Evolutionary conservation across 2,797 vertebrate species (phyloP).

Genomic region (Champsocephalus esox): DNA sequence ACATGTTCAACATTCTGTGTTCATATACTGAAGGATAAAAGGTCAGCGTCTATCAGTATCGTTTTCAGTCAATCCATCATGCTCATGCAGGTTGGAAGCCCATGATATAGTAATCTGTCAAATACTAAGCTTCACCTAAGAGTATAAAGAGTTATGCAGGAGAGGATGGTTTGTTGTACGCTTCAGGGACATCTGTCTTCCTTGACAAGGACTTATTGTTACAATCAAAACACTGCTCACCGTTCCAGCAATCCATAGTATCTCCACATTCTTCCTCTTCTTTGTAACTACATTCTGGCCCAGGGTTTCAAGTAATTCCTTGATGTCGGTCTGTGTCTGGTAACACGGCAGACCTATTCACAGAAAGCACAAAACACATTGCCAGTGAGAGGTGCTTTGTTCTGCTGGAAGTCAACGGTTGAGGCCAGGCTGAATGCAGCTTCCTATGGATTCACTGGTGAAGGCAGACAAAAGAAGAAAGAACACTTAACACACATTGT

Average conservation of each 20-base stretch:
- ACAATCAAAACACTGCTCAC: conserved; percentile 79
- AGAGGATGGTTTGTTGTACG: background rate
- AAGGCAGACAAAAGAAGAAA: background rate
- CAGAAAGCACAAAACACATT: conserved; percentile 29
- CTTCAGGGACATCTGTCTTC: background rate
- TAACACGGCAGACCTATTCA: conserved; percentile 91
- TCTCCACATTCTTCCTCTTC: conserved; percentile 99
- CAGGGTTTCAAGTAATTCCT: conserved; percentile 95
- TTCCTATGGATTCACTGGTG: background rate
- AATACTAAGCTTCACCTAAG: background rate
- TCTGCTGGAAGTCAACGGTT: background rate
- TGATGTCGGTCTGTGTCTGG: conserved; percentile 93
- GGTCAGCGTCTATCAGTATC: conserved; percentile 11
- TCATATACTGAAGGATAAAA: conserved; percentile 4
- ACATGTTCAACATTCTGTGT: background rate
- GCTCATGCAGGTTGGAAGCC: conserved; percentile 13
- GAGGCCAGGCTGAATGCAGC: background rate
- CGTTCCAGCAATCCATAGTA: conserved; percentile 94
- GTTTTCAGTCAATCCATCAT: conserved; percentile 30
- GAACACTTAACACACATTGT: background rate
- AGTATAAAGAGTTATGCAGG: background rate
- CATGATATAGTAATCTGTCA: conserved; percentile 14
- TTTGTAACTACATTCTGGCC: conserved; percentile 95
- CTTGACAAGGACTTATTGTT: background rate
- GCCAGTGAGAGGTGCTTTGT: background rate